phyloP scores from a whole-genome alignment of 23 tunicate species.

The Aplidium turbinatum region DNA sequence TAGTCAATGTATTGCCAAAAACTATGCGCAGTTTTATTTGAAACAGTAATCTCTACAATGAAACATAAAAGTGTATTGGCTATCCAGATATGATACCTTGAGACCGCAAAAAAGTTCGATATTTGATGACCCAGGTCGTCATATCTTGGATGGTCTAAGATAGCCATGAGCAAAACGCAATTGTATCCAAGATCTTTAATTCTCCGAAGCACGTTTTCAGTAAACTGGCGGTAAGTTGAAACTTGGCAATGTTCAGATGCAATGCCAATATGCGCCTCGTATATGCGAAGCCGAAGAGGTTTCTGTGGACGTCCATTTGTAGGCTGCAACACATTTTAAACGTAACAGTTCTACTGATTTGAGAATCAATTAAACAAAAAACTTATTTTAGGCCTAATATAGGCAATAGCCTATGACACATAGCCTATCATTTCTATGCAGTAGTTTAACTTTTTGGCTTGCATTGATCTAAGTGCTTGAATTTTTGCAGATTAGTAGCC shows the following conservation, averaged over 20 bases:
- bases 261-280: slow-evolving; percentile 91
- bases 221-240: slow-evolving; percentile 70
- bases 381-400: too few species aligned
- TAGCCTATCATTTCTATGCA: too few species aligned
- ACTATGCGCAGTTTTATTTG: too few species aligned
- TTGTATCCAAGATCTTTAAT: slow-evolving; percentile 85
- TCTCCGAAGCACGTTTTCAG: slow-evolving; percentile 69
- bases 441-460: too few species aligned
- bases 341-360: too few species aligned
- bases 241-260: slow-evolving; percentile 60
- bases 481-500: too few species aligned
- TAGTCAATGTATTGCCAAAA: too few species aligned
- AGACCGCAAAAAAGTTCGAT: slow-evolving; percentile 66
- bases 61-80: too few species aligned
- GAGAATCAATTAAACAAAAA: too few species aligned
- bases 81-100: slow-evolving; percentile 48
- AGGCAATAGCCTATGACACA: too few species aligned
- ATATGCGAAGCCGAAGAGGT: slow-evolving; percentile 62
- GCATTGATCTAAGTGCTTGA: too few species aligned
- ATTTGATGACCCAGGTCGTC: slow-evolving; percentile 66
- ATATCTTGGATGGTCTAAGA: slow-evolving; percentile 72
- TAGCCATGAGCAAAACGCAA: slow-evolving; percentile 85
- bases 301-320: slow-evolving; percentile 44
- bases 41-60: too few species aligned
- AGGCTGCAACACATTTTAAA: slow-evolving; percentile 9